These are phyloP conservation scores for Sitta carolinensis DNA, from an alignment of 2,797 vertebrate genomes.

Conservation along the genomic window DNA sequence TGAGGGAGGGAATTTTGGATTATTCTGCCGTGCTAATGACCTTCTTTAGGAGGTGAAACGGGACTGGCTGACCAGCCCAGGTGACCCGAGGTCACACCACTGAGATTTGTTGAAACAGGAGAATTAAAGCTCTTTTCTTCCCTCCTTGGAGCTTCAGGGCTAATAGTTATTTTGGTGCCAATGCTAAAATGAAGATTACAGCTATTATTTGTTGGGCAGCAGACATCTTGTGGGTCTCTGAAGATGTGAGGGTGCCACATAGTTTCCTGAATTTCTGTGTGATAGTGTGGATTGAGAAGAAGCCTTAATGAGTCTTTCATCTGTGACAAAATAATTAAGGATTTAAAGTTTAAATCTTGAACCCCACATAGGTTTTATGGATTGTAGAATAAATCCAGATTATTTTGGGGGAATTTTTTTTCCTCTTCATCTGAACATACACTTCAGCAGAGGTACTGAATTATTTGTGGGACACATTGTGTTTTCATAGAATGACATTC, in stretches of 20 bases:
- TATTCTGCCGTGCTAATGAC: not conserved
- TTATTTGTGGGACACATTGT: not conserved
- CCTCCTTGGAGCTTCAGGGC: not conserved
- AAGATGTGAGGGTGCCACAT: not conserved
- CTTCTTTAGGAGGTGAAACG: not conserved
- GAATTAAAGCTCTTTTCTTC: not conserved
- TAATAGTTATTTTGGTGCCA: not conserved
- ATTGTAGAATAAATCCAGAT: not conserved
- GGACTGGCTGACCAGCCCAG: not conserved
- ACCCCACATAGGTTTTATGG: not conserved
- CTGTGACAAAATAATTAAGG: not conserved
- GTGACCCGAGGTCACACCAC: not conserved
- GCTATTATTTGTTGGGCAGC: not conserved
- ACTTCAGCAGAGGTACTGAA: not conserved
- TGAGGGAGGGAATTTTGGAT: not conserved
- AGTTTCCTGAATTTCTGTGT: not conserved
- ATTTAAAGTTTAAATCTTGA: not conserved
- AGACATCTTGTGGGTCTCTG: not conserved
- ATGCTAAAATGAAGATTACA: conserved; percentile 10
- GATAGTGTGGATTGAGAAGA: not conserved
- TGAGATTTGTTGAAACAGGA: not conserved
- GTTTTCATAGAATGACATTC: not conserved
- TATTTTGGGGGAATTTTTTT: not conserved
- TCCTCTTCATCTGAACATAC: not conserved
- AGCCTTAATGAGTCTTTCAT: not conserved